These are phyloP conservation scores for Eupristina koningsbergeri DNA, from an alignment of 1,140 invertebrate genomes.

Conservation along the genomic window DNA sequence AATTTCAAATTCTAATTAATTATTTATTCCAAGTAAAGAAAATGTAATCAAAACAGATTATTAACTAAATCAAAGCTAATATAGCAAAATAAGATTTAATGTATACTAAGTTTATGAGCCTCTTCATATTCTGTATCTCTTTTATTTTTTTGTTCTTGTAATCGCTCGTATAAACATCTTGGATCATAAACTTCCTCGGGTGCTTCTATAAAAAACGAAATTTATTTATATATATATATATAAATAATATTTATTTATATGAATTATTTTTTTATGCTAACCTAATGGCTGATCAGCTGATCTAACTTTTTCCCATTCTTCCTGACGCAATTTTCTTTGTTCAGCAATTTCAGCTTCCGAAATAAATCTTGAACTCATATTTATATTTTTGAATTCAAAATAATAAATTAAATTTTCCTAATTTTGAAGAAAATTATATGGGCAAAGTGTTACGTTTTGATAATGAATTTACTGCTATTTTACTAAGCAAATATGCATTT, in stretches of 20 bases:
- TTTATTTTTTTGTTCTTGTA: slow-evolving; percentile 93
- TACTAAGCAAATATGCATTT: neutral
- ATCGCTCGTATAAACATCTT: slow-evolving; percentile 87
- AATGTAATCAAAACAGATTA: too few relatives aligned
- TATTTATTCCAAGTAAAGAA: too few relatives aligned
- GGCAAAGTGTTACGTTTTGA: neutral
- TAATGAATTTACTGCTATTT: neutral
- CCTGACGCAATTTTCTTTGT: slow-evolving; percentile 83
- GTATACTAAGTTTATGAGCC: slow-evolving; percentile 91
- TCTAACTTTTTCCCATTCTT: slow-evolving; percentile 95
- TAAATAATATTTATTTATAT: slow-evolving; percentile 5
- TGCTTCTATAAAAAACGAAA: slow-evolving; percentile 77
- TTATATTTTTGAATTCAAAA: slow-evolving; percentile 53
- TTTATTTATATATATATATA: neutral
- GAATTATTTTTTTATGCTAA: slow-evolving; percentile 66
- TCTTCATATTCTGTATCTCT: slow-evolving; percentile 96
- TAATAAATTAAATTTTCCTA: neutral
- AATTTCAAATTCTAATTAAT: too few relatives aligned
- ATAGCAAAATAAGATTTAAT: slow-evolving; percentile 35
- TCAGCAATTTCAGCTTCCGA: slow-evolving; percentile 89
- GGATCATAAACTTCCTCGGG: slow-evolving; percentile 89
- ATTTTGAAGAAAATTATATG: neutral
- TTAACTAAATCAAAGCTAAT: too few relatives aligned
- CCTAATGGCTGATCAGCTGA: slow-evolving; percentile 90
- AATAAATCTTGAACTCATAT: slow-evolving; percentile 92